Conservation (phyloP, 2,113 vertebrate genomes). For the Corvus moneduloides region DNA sequence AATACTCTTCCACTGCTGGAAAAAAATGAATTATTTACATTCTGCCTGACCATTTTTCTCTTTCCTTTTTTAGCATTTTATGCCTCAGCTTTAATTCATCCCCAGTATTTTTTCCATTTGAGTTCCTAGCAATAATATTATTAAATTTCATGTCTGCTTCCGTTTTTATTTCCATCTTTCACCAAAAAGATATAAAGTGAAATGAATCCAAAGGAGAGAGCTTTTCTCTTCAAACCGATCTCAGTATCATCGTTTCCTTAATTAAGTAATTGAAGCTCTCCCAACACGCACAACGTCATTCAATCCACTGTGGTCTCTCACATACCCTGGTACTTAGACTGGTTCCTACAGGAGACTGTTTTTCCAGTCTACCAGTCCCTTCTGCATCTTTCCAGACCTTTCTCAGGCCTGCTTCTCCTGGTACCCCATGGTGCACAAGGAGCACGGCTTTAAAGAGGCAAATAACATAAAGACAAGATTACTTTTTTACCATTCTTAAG, state of each 20-base stretch:
- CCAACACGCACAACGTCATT: constrained; percentile 46
- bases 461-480: neutral
- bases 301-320: constrained; percentile 2
- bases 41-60: constrained; percentile 34
- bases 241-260: constrained; percentile 52
- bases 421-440: neutral
- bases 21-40: constrained; percentile 59
- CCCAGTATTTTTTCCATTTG: constrained; percentile 49
- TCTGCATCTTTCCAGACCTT: neutral
- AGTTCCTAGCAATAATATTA: constrained; percentile 66
- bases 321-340: neutral
- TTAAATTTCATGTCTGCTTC: constrained; percentile 70
- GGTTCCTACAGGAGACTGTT: neutral
- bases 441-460: neutral
- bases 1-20: constrained; percentile 29
- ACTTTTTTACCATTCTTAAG: neutral
- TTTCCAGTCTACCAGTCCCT: constrained; percentile 18
- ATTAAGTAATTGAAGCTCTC: constrained; percentile 69
- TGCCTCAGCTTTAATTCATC: constrained; percentile 44
- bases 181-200: constrained; percentile 68
- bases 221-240: constrained; percentile 44
- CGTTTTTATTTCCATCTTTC: constrained; percentile 72
- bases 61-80: constrained; percentile 33
- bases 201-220: constrained; percentile 66
- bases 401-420: constrained; percentile 6